phyloP scores from a whole-genome alignment of 2,797 vertebrate species.

The Halcyon chelicuti region DNA sequence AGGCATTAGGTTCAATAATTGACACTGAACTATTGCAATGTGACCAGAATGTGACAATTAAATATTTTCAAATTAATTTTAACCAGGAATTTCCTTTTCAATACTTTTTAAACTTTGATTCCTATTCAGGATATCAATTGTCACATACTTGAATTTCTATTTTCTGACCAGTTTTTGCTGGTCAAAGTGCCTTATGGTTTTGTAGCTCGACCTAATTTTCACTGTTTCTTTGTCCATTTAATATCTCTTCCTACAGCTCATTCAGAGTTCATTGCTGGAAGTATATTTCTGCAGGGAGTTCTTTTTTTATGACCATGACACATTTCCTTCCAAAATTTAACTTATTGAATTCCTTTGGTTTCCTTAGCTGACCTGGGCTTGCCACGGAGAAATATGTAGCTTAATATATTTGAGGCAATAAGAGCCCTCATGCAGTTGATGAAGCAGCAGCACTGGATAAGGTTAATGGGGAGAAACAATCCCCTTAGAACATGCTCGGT shows the following conservation, averaged over 20 bases:
- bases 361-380: constrained; percentile 39
- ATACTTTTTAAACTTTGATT: background rate
- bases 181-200: background rate
- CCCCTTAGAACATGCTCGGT: background rate
- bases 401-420: constrained; percentile 43
- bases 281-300: constrained; percentile 20
- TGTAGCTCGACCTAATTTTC: background rate
- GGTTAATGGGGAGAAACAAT: background rate
- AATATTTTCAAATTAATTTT: background rate
- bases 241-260: background rate
- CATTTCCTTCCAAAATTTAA: constrained; percentile 44
- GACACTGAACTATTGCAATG: background rate
- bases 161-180: background rate
- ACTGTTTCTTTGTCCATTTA: background rate
- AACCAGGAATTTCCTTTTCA: background rate
- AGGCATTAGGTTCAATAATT: background rate
- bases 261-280: background rate
- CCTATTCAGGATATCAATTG: background rate
- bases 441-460: background rate
- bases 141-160: background rate
- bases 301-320: constrained; percentile 9
- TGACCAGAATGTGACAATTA: background rate
- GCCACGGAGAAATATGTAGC: constrained; percentile 46
- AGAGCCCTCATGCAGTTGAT: background rate
- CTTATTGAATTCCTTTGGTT: constrained; percentile 33